phyloP scores from a whole-genome alignment of 2,797 vertebrate genomes.

The Chaetodon trifasciatus region DNA sequence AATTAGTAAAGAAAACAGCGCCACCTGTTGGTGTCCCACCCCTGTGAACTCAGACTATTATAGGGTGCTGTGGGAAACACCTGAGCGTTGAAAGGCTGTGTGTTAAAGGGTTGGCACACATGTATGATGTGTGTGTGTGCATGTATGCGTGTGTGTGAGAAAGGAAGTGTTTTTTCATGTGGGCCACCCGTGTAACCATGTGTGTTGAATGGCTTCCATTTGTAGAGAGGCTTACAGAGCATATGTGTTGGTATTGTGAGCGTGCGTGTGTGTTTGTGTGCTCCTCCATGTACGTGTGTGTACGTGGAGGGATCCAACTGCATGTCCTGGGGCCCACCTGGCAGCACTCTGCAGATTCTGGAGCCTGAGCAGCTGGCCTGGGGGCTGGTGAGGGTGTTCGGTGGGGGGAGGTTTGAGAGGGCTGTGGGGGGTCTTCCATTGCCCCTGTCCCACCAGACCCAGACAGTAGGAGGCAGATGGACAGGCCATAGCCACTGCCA shows the following conservation, averaged over 20 bases:
- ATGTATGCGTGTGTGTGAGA: constrained; percentile 31
- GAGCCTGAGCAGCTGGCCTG: constrained; percentile 81
- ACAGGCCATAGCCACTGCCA: constrained; percentile 82
- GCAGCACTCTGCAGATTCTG: constrained; percentile 76
- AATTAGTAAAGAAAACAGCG: constrained; percentile 86
- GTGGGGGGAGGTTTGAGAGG: constrained; percentile 46
- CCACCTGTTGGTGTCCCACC: constrained; percentile 84
- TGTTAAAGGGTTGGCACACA: constrained; percentile 64
- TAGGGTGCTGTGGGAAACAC: constrained; percentile 66
- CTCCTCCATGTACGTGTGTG: constrained; percentile 44
- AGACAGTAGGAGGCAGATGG: constrained; percentile 86
- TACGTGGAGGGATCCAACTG: constrained; percentile 64
- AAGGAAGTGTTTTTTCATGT: constrained; percentile 42
- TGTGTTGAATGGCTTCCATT: constrained; percentile 75
- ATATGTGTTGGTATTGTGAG: constrained; percentile 78
- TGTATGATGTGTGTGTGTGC: constrained; percentile 10
- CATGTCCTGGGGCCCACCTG: constrained; percentile 80
- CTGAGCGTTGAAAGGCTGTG: constrained; percentile 71
- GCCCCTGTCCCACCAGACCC: constrained; percentile 78
- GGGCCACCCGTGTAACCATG: constrained; percentile 72
- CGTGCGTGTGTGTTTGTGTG: constrained; percentile 50
- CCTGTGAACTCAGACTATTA: constrained; percentile 71
- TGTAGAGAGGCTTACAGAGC: constrained; percentile 78
- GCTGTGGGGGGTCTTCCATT: constrained; percentile 67
- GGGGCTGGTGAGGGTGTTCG: constrained; percentile 69